Base-by-base conservation (phyloP, 2,888 invertebrate species). In the Heliconius aoede region DNA sequence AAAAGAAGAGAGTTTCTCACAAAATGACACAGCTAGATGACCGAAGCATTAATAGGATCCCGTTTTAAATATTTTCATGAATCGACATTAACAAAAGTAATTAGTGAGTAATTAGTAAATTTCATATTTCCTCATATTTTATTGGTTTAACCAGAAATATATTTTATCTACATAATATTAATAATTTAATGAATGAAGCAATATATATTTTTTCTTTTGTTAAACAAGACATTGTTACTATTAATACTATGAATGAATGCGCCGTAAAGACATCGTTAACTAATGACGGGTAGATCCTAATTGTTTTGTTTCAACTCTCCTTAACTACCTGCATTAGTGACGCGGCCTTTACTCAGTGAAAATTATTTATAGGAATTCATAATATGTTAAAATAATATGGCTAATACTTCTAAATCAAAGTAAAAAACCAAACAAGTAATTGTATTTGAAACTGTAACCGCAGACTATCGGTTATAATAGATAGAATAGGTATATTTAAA, bases 201-300 rank as follows among this genome's bases (percentile, higher is more conserved):
- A 13, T 8, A 8, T 21, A 15, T 46, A 18, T 46, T 36, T 40
- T 46, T 46, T 18, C 7, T 2, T 18, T 46, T 40, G 26, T 1
- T 28, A 55, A 18, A 55, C 55, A 69, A 55, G 30, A 15, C 13
- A 9, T 30, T 69, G 51, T 30, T 51, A 30, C 15, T 30, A 15
- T 4, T 69, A 69, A 69, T 55, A n/a, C 51, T 55, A 32, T 28
- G 24, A 55, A 69, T 51, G 30, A 69, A 69, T 69, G 68, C 46
- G 21, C 28, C 26, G 46, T 26, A 24, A 67, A 69, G 30, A 64
- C 26, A 21, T 71, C 40, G 32, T 32, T 71, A 68, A 30, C 67
- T 75, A 62, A 75, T 69, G 30, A 61, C 26, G 18, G 7, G 21
- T 46, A 46, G 61, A 24, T 74, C 40, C 51, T 74, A 74, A 74